Evolutionary conservation across 2,888 invertebrate genomes (phyloP), one percentile per base, ranked within the genome.

Genomic region (Eupsilia transversa): DNA sequence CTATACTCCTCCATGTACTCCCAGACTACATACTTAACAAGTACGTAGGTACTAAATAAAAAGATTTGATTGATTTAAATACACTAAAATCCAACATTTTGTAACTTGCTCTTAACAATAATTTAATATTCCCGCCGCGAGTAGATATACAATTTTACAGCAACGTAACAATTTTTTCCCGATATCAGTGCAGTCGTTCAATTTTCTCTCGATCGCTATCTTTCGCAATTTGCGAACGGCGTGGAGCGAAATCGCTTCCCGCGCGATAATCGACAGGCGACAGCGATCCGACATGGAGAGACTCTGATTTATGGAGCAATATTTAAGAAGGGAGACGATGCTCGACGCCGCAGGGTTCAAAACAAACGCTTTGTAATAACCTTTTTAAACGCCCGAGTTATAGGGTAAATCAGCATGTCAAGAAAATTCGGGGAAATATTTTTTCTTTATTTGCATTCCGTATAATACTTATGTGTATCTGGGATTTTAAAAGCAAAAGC

Each of bases 251-350:
- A 91, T 90, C 90, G 90, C 90, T 91, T 88, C 85, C 88, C 87
- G 89, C 87, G 91, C 89, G 92, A 92, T 94, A 94, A 94, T 94
- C 94, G 94, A 94, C 94, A 94, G 87, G 92, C 93, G 94, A 92
- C 92, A 91, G 92, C 92, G 92, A 91, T 90, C 87, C 89, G 86
- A 87, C 87, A 85, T 84, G 87, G 83, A 87, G 88, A 85, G 85
- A 84, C 88, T 85, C 91, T 91, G 93, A 94, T 94, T 94, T 94
- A 94, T 94, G 91, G 92, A 89, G 90, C 92, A 93, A 93, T 94
- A 93, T 93, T 89, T 88, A 88, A 83, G 89, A 88, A 88, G 87
- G 87, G 88, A 88, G 87, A 85, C 87, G 89, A 84, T 77, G 78
- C 83, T 83, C 84, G 82, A 80, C 87, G 86, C 90, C 83, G 76